Base-by-base conservation (phyloP, 2,113 vertebrate species). In the Saguinus midas region DNA sequence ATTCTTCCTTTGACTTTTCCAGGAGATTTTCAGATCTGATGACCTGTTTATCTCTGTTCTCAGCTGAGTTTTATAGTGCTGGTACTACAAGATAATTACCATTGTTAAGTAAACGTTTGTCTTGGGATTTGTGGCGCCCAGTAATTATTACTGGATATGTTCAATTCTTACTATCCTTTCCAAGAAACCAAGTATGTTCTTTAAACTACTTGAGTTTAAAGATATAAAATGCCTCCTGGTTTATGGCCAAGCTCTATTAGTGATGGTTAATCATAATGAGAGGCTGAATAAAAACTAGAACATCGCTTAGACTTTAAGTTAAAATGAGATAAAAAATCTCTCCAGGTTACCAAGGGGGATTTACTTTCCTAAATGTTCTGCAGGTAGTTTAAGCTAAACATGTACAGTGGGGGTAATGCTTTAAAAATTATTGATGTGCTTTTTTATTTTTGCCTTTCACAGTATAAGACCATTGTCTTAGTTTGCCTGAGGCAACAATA, bases 381-480 rank as follows among this genome's bases (percentile, higher is more conserved):
- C 9, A 64, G 29, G 25, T 91, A 95, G 21, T 29, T 96, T 96
- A 91, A 97, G 83, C 13, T 87, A 55, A 90, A 87, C 52, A 91
- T 27, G 32, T 84, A 17, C 25, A 87, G 37, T 64, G 43, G 79
- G 61, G 58, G n/a, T 66, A 92, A 64, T 76, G 50, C 32, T 75
- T 96, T 6, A 6, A 64, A 78, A 95, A 92, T 87, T 91, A 97
- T 58, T 73, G 76, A 93, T 92, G 57, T 50, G 43, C 14, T 82
- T 89, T 96, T 96, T 82, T 21, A 89, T 89, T 87, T 91, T 91
- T 92, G n/a, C 48, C n/a, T 83, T 96, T 97, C 35, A 76, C 55
- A 94, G 43, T 90, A 86, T 16, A 95, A 95, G 66, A 75, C 80
- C 57, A 87, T 94, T 96, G 90, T 96, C 32, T 95, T 80, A 58